Evolutionary conservation across 2,113 vertebrate species (phyloP).

Genomic region (Odontophorus gujanensis): DNA sequence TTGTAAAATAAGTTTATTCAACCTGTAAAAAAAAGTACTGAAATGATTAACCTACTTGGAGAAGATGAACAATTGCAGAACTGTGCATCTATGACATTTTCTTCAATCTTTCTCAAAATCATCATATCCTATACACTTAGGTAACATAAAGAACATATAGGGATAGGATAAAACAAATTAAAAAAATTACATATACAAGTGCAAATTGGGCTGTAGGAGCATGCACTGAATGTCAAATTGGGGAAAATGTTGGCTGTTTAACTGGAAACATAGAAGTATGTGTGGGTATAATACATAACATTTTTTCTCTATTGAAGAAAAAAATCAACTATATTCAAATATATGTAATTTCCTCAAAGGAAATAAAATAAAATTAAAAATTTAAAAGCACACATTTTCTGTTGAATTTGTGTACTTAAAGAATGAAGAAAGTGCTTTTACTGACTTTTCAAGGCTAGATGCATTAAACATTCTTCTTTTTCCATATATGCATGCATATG

Average conservation of each 20-base stretch:
- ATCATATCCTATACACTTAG: background rate
- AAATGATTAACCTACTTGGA: background rate
- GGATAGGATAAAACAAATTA: background rate
- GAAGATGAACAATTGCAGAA: background rate
- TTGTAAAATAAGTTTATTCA: background rate
- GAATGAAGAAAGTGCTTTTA: background rate
- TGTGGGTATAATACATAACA: background rate
- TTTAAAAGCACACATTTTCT: background rate
- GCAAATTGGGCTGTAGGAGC: background rate
- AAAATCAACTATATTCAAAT: background rate
- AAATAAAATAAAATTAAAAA: constrained; percentile 20
- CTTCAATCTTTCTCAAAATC: background rate
- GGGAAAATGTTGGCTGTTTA: background rate
- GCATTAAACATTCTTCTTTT: background rate
- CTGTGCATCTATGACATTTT: background rate
- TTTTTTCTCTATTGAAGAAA: background rate
- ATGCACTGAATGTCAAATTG: background rate
- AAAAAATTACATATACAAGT: background rate
- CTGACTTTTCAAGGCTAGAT: constrained; percentile 2
- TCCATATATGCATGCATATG: background rate
- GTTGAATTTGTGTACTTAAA: background rate
- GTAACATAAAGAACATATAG: background rate
- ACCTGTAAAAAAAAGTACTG: background rate
- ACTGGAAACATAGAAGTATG: background rate
- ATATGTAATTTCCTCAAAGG: background rate